Percentiles rank a stretch among this genome's conserved stretches.
These are phyloP conservation scores for Fukomys damarensis DNA, from an alignment of 2,113 vertebrate genomes.

Conservation along the genomic window DNA sequence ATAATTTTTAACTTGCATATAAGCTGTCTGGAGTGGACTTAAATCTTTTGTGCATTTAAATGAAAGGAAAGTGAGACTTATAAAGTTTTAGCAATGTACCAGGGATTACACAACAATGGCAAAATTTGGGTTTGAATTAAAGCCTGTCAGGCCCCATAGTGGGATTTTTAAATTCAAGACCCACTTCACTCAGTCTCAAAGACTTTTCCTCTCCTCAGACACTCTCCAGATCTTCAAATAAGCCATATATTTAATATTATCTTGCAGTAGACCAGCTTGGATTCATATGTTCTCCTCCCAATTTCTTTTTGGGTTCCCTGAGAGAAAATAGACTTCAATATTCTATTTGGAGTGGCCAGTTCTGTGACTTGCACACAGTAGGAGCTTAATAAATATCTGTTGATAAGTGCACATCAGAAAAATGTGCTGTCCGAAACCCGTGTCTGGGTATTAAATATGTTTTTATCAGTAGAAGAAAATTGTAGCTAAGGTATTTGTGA, in stretches of 20 bases:
- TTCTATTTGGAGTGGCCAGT: neutral
- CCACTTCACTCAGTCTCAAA: neutral
- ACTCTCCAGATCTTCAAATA: neutral
- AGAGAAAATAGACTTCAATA: slow-evolving; percentile 50
- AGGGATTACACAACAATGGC: slow-evolving; percentile 13
- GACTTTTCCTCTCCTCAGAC: neutral
- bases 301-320: neutral
- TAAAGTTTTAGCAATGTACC: slow-evolving; percentile 11
- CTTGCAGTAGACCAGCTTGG: slow-evolving; percentile 10
- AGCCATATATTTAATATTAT: slow-evolving; percentile 2
- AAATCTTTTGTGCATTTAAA: neutral
- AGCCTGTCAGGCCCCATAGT: neutral
- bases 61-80: slow-evolving; percentile 21
- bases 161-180: slow-evolving; percentile 39
- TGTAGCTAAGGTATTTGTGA: slow-evolving; percentile 78
- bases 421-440: slow-evolving; percentile 58
- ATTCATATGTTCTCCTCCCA: neutral
- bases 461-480: slow-evolving; percentile 72
- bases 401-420: slow-evolving; percentile 58
- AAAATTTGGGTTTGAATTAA: slow-evolving; percentile 5
- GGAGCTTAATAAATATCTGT: slow-evolving; percentile 71
- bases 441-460: slow-evolving; percentile 65
- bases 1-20: neutral
- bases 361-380: slow-evolving; percentile 59
- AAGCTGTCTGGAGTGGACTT: neutral